These are phyloP conservation scores for Eciton burchellii DNA, from an alignment of 1,140 invertebrate species.

Conservation along the genomic window DNA sequence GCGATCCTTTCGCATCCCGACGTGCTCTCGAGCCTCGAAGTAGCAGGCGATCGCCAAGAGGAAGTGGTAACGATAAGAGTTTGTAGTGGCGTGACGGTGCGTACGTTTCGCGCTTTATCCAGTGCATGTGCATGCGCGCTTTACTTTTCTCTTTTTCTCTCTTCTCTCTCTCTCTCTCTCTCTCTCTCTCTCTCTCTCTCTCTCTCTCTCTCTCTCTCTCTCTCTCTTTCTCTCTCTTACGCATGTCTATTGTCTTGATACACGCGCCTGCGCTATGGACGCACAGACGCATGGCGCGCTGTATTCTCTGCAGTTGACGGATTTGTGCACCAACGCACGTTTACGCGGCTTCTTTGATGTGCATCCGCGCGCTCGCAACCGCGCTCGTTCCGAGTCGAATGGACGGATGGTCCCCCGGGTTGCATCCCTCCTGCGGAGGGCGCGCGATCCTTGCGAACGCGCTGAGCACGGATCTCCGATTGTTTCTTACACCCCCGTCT, in stretches of 20 bases:
- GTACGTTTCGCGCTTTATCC: conserved; percentile 72
- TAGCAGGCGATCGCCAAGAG: conserved; percentile 51
- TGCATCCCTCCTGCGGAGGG: neutral
- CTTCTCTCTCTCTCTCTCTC: too few relatives aligned
- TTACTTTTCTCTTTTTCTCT: conserved; percentile 62
- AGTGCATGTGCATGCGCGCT: conserved; percentile 79
- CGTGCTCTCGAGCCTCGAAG: neutral
- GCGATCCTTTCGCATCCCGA: conserved; percentile 11
- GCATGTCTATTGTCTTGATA: too few relatives aligned
- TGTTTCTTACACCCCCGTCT: conserved; percentile 48
- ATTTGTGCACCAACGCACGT: conserved; percentile 1
- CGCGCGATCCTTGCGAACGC: conserved; percentile 2
- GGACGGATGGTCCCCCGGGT: too few relatives aligned
- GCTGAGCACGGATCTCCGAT: conserved; percentile 17
- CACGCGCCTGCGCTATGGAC: too few relatives aligned
- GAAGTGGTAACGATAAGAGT: conserved; percentile 65
- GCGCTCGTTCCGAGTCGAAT: conserved; percentile 5
- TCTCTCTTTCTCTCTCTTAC: conserved; percentile 62
- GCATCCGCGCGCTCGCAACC: neutral
- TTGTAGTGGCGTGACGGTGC: conserved; percentile 71
- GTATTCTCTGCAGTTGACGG: too few relatives aligned
- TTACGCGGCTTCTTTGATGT: conserved; percentile 17
- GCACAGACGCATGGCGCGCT: too few relatives aligned
- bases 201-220: too few relatives aligned
- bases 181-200: too few relatives aligned